Evolutionary conservation across 1,140 invertebrate species (phyloP), one percentile per base, ranked within the genome.

Genomic region (Drosophila varians): DNA sequence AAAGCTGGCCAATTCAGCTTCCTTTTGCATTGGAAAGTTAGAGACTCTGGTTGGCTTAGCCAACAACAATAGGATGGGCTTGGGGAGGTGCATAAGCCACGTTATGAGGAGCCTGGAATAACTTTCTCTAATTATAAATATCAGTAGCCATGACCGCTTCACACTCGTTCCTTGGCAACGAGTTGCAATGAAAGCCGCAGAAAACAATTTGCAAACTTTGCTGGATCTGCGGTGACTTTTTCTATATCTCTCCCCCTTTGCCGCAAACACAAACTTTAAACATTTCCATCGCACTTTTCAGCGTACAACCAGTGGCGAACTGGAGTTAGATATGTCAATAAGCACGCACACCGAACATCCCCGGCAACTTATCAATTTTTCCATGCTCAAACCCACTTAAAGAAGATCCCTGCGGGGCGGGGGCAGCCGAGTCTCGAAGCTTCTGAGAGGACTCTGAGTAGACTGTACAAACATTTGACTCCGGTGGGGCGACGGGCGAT

Each of bases 331-430:
- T 71, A 62, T 66, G 71, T 75, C 77, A 80, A 80, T 74, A 62
- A 54, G 57, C 68, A 73, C 69, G 47, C 71, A 65, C 51, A 56
- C 51, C 43, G 46, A 73, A 51, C 60, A 74, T 14, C 51, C 38
- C 62, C 51, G 75, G 38, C 55, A 79, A 79, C 56, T 69, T 79
- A 79, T 79, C 76, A 79, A 62, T 75, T 79, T 79, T 78, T 74
- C 23, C 69, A 43, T 74, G 52, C 57, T 72, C 68, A 72, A 72
- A 52, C 53, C 64, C 64, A 71, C 61, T 70, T 68, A 70, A 53
- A 61, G 47, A 14, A 36, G 68, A 62, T 72, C 36, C 66, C 56
- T 12, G 43, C 3, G 56, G 38, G 38, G 46, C 16, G 28, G 52
- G 25, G 38, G 18, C 9, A 31, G n/a, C 9, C 3, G 1, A 9